Conservation (phyloP, 2,797 vertebrate genomes). For the Enteromius argenteus region DNA sequence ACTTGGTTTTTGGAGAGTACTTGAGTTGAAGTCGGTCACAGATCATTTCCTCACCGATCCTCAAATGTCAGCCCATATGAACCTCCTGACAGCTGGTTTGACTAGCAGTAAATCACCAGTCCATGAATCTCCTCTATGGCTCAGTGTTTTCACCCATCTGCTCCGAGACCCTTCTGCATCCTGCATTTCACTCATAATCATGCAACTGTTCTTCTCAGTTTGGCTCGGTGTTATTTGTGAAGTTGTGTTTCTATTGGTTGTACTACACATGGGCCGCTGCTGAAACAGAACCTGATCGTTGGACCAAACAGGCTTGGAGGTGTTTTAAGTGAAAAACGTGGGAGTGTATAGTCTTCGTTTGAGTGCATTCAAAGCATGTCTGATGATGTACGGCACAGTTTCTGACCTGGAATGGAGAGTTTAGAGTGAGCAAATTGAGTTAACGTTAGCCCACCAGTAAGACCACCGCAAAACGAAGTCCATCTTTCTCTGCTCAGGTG, state of each 20-base stretch:
- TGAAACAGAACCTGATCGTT: background rate
- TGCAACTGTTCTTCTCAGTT: background rate
- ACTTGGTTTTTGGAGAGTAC: background rate
- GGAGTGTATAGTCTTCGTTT: background rate
- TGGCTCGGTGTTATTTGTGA: background rate
- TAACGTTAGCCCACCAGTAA: background rate
- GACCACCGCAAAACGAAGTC: background rate
- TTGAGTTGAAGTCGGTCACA: constrained; percentile 10
- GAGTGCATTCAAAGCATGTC: background rate
- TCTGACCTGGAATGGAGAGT: background rate
- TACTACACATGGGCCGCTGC: too few species aligned
- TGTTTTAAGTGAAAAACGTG: background rate
- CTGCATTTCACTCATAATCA: background rate
- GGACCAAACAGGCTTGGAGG: background rate
- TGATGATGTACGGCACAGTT: background rate
- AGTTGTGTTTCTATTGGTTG: background rate
- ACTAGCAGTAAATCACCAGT: constrained; percentile 32
- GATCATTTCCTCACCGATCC: constrained; percentile 5
- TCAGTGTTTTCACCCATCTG: constrained; percentile 16
- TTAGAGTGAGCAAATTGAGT: background rate
- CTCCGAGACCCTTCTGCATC: background rate
- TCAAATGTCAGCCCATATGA: constrained; percentile 12
- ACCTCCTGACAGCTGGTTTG: constrained; percentile 22
- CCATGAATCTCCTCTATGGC: background rate
- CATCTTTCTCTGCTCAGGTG: background rate